Percentiles rank a stretch among this genome's conserved stretches.
Evolutionary conservation across 2,888 invertebrate genomes (phyloP).

Genomic region (Zele albiditarsus): DNA sequence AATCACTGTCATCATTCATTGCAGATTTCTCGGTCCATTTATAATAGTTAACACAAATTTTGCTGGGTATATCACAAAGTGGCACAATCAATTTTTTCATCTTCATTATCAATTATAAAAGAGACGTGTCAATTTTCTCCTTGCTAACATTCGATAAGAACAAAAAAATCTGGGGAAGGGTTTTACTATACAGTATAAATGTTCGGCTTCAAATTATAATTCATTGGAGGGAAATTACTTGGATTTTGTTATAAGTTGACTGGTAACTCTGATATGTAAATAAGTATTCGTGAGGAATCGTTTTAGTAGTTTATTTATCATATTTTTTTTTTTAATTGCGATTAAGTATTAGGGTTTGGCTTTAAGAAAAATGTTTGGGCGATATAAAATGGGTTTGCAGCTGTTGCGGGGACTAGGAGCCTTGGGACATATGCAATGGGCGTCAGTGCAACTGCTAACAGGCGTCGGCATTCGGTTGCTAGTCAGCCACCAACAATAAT

Average conservation of each 20-base stretch:
- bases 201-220: not conserved
- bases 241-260: no score
- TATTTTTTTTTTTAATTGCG: not conserved
- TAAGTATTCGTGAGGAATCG: not conserved
- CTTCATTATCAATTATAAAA: not conserved
- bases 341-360: not conserved
- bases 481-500: constrained; percentile 67
- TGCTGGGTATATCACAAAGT: not conserved
- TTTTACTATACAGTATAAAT: not conserved
- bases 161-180: not conserved
- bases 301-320: not conserved
- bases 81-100: not conserved
- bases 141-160: not conserved
- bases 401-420: constrained; percentile 68
- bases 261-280: no score
- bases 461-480: constrained; percentile 72
- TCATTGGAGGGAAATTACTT: not conserved
- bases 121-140: not conserved
- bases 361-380: constrained; percentile 22
- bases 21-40: not conserved
- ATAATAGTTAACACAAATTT: not conserved
- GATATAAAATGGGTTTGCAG: constrained; percentile 65
- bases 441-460: constrained; percentile 63
- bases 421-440: constrained; percentile 62
- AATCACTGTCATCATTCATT: not conserved